Evolutionary conservation across 92 coral and sea anemone species (phyloP), one percentile per base, ranked within the genome.

Genomic region (Siderastrea radians): DNA sequence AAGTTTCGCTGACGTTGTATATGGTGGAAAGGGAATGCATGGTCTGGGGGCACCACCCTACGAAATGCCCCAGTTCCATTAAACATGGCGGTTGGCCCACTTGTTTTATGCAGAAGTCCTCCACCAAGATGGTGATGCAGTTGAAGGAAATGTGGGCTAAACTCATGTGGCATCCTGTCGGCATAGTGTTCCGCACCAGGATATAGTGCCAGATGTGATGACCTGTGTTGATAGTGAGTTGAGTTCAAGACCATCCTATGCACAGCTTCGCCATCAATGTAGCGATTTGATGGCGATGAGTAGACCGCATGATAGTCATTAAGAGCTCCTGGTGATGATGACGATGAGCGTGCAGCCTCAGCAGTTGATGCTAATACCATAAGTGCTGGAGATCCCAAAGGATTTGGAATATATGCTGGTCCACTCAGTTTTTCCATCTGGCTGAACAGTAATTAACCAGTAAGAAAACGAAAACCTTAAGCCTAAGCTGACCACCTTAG

Each of bases 311-410:
- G 98, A 63, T 93, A 93, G 73, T 95, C 98, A 86, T 86, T 95
- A 79, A 95, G 67, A 57, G 96, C 85, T n/a, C 96, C 92, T 8
- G 98, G 94, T 14, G 95, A 91, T 44, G 98, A 86, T 6, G 98
- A 91, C 3, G 95, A 85, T 14, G 98, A 87, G 62, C 95, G 88
- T 54, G 98, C 96, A n/a, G 96, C 98, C 86, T 95, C 98, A 1
- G 98, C 98, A 6, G 98, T 95, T 19, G 98, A 95, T 5, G 98
- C 98, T 64, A 95, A 80, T 71, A 95, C 98, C 98, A 95, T 95
- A 69, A 95, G 94, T 53, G 98, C 98, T 53, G 98, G 98, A 7
- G 98, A 95, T 7, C 93, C 90, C 44, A 95, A 89, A 51, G 98
- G 98, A 70, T 95, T 95, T 38, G 98, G 98, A 65, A 95, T 90